phyloP scores from a whole-genome alignment of 2,797 vertebrate genomes.

The Synaphobranchus kaupii region DNA sequence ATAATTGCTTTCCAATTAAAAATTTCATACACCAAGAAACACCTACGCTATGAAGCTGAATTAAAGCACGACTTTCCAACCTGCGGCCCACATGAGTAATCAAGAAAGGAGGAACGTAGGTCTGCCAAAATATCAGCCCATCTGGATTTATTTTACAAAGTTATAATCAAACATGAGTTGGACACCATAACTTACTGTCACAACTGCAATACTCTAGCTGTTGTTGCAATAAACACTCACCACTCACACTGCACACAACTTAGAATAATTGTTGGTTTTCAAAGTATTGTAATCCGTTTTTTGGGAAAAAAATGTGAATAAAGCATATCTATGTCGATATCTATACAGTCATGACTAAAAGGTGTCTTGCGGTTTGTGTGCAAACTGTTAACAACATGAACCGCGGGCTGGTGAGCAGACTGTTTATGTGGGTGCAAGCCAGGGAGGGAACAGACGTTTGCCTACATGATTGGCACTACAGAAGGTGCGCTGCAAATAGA shows the following conservation, averaged over 20 bases:
- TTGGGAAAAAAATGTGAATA: not conserved
- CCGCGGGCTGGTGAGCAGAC: not conserved
- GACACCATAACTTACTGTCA: not conserved
- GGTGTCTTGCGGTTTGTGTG: not conserved
- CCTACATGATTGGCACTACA: not conserved
- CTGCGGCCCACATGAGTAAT: not conserved
- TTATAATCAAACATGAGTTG: not conserved
- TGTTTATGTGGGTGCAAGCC: not conserved
- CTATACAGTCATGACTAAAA: not conserved
- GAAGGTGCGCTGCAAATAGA: not conserved
- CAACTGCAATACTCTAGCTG: not conserved
- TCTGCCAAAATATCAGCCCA: not conserved
- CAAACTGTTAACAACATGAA: constrained; percentile 6
- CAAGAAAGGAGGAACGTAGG: not conserved
- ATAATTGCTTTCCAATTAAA: constrained; percentile 17
- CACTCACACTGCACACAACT: not conserved
- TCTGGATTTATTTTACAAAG: not conserved
- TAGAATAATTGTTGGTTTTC: not conserved
- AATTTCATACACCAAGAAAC: not conserved
- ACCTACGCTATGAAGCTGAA: not conserved
- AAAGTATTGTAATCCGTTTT: not conserved
- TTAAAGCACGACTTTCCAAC: not conserved
- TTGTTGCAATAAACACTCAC: not conserved
- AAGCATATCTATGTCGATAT: not conserved
- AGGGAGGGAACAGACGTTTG: not conserved